phyloP scores from a whole-genome alignment of 2,888 invertebrate species.

The Antheraea assamensis region DNA sequence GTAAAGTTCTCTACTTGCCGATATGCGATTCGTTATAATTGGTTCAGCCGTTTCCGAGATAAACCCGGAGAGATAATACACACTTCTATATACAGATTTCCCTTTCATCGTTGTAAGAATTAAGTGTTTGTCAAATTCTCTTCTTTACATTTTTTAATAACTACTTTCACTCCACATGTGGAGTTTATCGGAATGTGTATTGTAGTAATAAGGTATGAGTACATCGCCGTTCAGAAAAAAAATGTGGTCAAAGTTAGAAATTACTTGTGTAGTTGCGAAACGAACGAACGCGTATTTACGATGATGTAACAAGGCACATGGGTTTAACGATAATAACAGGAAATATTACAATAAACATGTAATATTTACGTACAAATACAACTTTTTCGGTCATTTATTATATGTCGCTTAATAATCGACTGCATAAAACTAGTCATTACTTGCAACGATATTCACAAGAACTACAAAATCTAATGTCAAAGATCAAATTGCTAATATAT shows the following conservation, averaged over 20 bases:
- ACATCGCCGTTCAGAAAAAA: background rate
- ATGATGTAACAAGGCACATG: constrained; percentile 2
- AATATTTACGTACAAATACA: background rate
- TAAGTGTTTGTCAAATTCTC: too few relatives aligned
- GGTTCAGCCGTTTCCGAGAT: too few relatives aligned
- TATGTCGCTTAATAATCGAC: background rate
- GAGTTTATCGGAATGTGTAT: background rate
- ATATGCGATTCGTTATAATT: too few relatives aligned
- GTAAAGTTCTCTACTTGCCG: too few relatives aligned
- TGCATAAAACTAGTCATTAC: background rate
- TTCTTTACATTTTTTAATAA: background rate
- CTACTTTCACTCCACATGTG: background rate
- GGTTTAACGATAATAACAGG: constrained; percentile 4
- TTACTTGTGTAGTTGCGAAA: background rate
- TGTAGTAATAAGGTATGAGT: background rate
- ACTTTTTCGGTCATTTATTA: background rate
- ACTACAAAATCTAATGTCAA: background rate
- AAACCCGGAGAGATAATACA: too few relatives aligned
- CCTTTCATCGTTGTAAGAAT: too few relatives aligned
- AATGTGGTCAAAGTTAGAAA: background rate
- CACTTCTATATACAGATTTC: too few relatives aligned
- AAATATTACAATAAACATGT: background rate
- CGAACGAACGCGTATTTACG: background rate
- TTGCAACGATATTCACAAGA: background rate
- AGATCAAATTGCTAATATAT: too few relatives aligned